Evolutionary conservation across 1,140 invertebrate species (phyloP).

Genomic region (Gonioctena quinquepunctata): DNA sequence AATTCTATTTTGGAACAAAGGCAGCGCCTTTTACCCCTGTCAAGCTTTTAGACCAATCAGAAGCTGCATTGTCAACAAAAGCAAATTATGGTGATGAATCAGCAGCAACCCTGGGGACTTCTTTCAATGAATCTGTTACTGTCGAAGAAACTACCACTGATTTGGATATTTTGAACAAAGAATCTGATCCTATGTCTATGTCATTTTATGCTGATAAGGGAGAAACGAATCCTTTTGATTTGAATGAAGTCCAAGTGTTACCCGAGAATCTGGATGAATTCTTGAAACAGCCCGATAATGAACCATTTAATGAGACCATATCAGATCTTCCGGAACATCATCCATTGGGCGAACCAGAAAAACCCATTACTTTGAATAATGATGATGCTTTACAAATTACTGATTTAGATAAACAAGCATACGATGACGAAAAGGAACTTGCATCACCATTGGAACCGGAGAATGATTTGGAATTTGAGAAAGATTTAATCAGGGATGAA

Average conservation of each 20-base stretch:
- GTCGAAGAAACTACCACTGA: slow-evolving; percentile 36
- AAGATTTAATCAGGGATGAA: not conserved
- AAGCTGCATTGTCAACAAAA: slow-evolving; percentile 57
- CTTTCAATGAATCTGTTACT: slow-evolving; percentile 31
- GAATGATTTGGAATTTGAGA: slow-evolving; percentile 15
- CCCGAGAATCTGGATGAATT: slow-evolving; percentile 63
- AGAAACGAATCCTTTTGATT: slow-evolving; percentile 55
- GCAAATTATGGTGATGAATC: slow-evolving; percentile 61
- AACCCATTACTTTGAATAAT: slow-evolving; percentile 22
- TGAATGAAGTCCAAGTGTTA: slow-evolving; percentile 66
- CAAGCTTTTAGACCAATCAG: slow-evolving; percentile 57
- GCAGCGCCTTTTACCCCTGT: slow-evolving; percentile 42
- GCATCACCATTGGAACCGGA: slow-evolving; percentile 35
- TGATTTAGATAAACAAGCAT: slow-evolving; percentile 40
- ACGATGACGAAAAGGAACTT: slow-evolving; percentile 45
- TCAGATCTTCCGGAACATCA: slow-evolving; percentile 42
- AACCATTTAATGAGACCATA: slow-evolving; percentile 38
- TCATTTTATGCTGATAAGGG: slow-evolving; percentile 68
- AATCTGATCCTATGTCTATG: slow-evolving; percentile 71
- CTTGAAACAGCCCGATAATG: slow-evolving; percentile 43
- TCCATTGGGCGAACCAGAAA: slow-evolving; percentile 26
- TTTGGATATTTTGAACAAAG: slow-evolving; percentile 18
- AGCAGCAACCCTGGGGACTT: slow-evolving; percentile 27
- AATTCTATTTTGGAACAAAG: slow-evolving; percentile 52
- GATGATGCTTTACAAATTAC: slow-evolving; percentile 38